Percentiles rank a stretch among this genome's conserved stretches.
Evolutionary conservation across 1,140 invertebrate species (phyloP).

Genomic region (Telenomus remus): DNA sequence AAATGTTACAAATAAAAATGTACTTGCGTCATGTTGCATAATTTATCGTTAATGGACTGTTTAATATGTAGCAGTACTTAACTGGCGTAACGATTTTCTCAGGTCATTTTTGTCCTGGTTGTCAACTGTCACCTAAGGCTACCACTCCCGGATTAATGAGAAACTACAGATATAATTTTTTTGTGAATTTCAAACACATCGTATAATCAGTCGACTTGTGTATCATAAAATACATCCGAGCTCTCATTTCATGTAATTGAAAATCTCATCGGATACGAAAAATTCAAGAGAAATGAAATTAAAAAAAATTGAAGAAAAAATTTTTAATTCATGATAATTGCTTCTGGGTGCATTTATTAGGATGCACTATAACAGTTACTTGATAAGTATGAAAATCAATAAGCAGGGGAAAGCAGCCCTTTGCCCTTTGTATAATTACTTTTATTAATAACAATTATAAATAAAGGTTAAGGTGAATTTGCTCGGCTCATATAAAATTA

Average conservation of each 20-base stretch:
- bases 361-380: too few species aligned
- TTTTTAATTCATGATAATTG: too few species aligned
- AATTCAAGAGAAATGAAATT: too few species aligned
- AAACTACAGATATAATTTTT: constrained; percentile 29
- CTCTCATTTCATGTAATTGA: too few species aligned
- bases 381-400: too few species aligned
- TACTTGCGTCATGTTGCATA: constrained; percentile 32
- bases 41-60: constrained; percentile 55
- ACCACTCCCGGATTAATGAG: constrained; percentile 55
- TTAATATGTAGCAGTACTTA: constrained; percentile 48
- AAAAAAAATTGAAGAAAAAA: too few species aligned
- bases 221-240: constrained; percentile 5
- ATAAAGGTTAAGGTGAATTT: constrained; percentile 30
- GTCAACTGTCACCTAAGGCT: constrained; percentile 52
- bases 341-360: too few species aligned
- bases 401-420: constrained; percentile 1
- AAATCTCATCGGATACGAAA: too few species aligned
- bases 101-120: constrained; percentile 42
- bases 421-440: constrained; percentile 28
- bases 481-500: constrained; percentile 8
- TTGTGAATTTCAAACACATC: constrained; percentile 25
- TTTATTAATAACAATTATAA: constrained; percentile 39
- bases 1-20: constrained; percentile 29
- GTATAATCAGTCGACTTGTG: constrained; percentile 7
- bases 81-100: constrained; percentile 50